Evolutionary conservation across 2,797 vertebrate genomes (phyloP).

Genomic region (Cygnus olor): DNA sequence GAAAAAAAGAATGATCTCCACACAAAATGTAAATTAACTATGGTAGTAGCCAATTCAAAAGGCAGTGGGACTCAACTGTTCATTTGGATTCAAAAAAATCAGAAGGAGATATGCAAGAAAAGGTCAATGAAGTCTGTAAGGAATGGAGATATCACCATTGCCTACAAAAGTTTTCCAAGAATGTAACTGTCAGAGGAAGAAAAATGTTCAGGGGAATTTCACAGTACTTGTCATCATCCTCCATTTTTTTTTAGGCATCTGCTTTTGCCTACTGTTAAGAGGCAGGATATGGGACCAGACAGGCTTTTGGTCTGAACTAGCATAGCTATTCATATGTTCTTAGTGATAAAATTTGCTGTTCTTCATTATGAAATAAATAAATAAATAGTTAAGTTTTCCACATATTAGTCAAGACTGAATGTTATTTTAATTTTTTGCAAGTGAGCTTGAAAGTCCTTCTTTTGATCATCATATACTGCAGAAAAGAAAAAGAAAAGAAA

Average conservation of each 20-base stretch:
- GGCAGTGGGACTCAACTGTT: background rate
- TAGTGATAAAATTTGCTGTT: background rate
- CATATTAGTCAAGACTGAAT: background rate
- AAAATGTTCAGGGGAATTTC: background rate
- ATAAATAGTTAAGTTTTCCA: background rate
- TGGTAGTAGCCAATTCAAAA: background rate
- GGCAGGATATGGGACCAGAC: background rate
- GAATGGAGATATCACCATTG: background rate
- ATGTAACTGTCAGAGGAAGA: background rate
- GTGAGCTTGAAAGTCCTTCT: background rate
- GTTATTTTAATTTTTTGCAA: background rate
- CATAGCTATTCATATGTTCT: background rate
- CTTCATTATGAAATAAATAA: conserved; percentile 15
- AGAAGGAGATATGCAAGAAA: background rate
- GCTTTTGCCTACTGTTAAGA: conserved; percentile 43
- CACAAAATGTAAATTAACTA: background rate
- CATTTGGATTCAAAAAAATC: background rate
- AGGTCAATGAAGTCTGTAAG: background rate
- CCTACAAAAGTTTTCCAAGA: background rate
- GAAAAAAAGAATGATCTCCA: background rate
- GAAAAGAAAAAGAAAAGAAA: too few relatives aligned
- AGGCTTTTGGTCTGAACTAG: conserved; percentile 22
- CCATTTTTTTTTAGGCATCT: conserved; percentile 18
- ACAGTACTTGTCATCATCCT: background rate
- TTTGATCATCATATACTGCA: background rate